Conservation (phyloP, 2,888 invertebrate genomes). For the Poecilus cupreus region DNA sequence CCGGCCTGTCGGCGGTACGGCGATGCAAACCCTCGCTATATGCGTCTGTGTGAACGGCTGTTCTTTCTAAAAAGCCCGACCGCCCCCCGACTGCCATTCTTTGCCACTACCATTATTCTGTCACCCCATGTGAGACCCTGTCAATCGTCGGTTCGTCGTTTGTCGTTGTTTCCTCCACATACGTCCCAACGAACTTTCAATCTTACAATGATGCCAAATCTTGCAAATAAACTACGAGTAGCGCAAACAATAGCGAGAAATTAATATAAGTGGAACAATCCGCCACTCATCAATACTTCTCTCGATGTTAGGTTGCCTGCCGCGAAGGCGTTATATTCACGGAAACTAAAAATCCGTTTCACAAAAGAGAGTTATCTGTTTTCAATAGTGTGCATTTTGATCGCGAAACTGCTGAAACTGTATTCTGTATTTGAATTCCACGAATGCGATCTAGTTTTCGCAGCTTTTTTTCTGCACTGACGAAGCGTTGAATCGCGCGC, state of each 20-base stretch:
- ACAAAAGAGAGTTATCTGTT: background rate
- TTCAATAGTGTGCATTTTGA: background rate
- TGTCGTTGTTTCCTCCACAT: slow-evolving; percentile 42
- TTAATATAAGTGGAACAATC: background rate
- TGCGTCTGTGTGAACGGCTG: slow-evolving; percentile 54
- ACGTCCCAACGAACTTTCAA: slow-evolving; percentile 29
- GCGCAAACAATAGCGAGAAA: background rate
- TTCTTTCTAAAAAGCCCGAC: slow-evolving; percentile 52
- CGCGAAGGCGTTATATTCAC: background rate
- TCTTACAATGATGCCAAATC: slow-evolving; percentile 22
- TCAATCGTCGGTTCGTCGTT: slow-evolving; percentile 53
- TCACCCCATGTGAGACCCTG: slow-evolving; percentile 59
- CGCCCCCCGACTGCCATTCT: slow-evolving; percentile 54
- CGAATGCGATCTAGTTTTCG: slow-evolving; percentile 49
- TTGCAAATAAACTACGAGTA: background rate
- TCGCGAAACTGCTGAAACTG: slow-evolving; percentile 14
- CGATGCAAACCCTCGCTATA: slow-evolving; percentile 37
- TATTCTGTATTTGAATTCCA: slow-evolving; percentile 34
- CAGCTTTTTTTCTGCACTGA: slow-evolving; percentile 49
- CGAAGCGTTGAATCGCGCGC: slow-evolving; percentile 51
- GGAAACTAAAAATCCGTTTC: background rate
- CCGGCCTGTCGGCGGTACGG: slow-evolving; percentile 1
- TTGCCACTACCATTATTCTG: slow-evolving; percentile 57
- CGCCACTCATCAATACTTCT: background rate
- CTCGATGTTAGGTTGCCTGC: slow-evolving; percentile 10